Percentiles rank a stretch among this genome's conserved stretches.
Conservation (phyloP, 2,888 invertebrate species). For the Pycnomerus fuliginosus region DNA sequence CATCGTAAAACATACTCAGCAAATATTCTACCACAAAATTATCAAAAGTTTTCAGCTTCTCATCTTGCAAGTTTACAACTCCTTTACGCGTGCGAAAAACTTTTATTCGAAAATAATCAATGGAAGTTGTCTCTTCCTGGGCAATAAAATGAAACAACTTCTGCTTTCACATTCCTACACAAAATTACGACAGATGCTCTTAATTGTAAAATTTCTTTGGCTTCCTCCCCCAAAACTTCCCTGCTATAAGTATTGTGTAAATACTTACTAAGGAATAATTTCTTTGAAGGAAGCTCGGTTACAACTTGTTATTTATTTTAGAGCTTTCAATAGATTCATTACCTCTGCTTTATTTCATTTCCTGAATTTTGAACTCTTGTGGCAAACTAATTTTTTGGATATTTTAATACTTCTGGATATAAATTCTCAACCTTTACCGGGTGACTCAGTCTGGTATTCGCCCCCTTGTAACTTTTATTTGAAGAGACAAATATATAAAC, state of each 20-base stretch:
- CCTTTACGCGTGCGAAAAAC: conserved; percentile 11
- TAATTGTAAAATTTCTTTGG: background rate
- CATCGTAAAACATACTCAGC: conserved; percentile 9
- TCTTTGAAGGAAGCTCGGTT: conserved; percentile 3
- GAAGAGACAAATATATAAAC: too few relatives aligned
- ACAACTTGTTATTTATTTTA: conserved; percentile 16
- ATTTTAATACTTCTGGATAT: too few relatives aligned
- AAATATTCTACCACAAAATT: conserved; percentile 11
- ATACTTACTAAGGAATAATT: background rate
- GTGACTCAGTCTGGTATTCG: too few relatives aligned
- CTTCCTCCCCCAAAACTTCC: background rate
- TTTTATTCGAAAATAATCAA: conserved; percentile 11
- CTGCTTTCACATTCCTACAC: background rate
- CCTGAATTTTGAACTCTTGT: too few relatives aligned
- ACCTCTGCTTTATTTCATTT: too few relatives aligned
- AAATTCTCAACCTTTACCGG: too few relatives aligned
- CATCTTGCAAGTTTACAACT: conserved; percentile 13
- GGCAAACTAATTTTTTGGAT: too few relatives aligned
- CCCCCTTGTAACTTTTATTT: too few relatives aligned
- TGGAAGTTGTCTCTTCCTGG: conserved; percentile 2
- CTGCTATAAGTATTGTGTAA: background rate
- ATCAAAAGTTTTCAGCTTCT: conserved; percentile 15
- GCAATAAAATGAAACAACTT: conserved; percentile 4
- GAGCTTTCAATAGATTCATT: too few relatives aligned
- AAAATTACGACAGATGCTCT: background rate